phyloP scores from a whole-genome alignment of 2,888 invertebrate genomes.

The Perizoma flavofasciatum region DNA sequence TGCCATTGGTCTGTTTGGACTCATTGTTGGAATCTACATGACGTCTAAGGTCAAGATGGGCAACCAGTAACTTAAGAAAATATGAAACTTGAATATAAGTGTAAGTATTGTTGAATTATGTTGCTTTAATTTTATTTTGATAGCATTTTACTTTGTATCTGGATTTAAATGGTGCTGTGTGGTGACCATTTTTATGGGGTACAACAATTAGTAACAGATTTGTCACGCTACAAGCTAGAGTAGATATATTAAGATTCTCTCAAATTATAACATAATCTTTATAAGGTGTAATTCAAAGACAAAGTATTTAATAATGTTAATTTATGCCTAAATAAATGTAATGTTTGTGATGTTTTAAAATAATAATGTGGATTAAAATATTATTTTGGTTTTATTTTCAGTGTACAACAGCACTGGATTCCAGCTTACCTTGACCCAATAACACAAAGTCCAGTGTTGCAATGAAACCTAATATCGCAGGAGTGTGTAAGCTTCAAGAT shows the following conservation, averaged over 20 bases:
- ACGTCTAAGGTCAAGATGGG: conserved; percentile 92
- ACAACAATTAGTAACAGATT: conserved; percentile 3
- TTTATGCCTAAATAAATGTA: conserved; percentile 10
- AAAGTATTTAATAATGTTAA: conserved; percentile 17
- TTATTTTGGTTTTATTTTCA: conserved; percentile 60
- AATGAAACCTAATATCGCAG: conserved; percentile 53
- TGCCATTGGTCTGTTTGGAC: conserved; percentile 99
- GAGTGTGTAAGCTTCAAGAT: conserved; percentile 60
- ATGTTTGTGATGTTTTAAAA: conserved; percentile 23
- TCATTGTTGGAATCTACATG: conserved; percentile 99
- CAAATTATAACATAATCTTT: conserved; percentile 4
- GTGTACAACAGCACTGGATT: conserved; percentile 73
- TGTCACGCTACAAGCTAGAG: conserved; percentile 16
- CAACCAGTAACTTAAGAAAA: conserved; percentile 80
- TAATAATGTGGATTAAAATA: conserved; percentile 34
- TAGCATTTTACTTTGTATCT: conserved; percentile 29
- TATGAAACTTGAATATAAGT: conserved; percentile 67
- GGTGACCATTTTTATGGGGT: conserved; percentile 18
- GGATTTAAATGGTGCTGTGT: conserved; percentile 27
- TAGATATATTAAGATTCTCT: conserved; percentile 7
- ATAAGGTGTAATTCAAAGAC: conserved; percentile 3
- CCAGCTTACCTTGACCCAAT: conserved; percentile 59
- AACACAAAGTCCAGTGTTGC: conserved; percentile 63
- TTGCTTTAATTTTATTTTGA: conserved; percentile 30
- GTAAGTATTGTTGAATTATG: conserved; percentile 61